Base-by-base conservation (phyloP, 2,888 invertebrate genomes). In the Cotesia congregata region DNA sequence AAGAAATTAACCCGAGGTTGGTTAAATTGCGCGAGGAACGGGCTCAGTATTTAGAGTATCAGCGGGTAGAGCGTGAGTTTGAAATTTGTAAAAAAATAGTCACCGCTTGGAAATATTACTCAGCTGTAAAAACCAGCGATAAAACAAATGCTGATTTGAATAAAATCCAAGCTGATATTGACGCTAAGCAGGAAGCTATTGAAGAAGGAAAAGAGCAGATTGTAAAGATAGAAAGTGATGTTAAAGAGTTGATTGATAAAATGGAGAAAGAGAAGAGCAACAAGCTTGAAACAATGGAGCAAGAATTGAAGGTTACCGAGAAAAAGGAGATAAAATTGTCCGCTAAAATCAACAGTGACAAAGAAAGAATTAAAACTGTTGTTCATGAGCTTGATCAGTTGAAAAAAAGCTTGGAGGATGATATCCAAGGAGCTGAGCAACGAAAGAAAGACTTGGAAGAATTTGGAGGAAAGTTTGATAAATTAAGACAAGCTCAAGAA, bases 1-100 rank as follows among this genome's bases (percentile, higher is more conserved):
- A 98, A 88, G 97, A 98, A 86, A 95, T 99, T 74, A 93, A 94
- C n/a, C 99, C 99, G 0, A 96, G 94, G 83, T 90, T 99, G 72
- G 93, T 94, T 74, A 96, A 95, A 88, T 90, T 98, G 73, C 94
- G 96, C 81, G 94, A 95, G 79, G 98, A 99, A 87, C 91, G 97
- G 62, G 90, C 94, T 0, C 94, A 95, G 80, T 98, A 95, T 87
- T 91, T 96, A 78, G 97, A 98, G 89, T 98, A 94, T 86, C 96
- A 97, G 90, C 94, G 96, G 85, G 93, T 95, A 0, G 93, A 94
- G 71, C 91, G 97, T 75, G 97, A 98, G 86, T 90, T 97, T 67
- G 96, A 97, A 81, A 95, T 95, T 86, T 92, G 96, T 73, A 93
- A 92, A 38, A 93, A 94, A 83, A 92, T 97, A 20, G 92, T 93